phyloP scores from a whole-genome alignment of 2,113 vertebrate genomes.

The Xiphophorus couchianus region DNA sequence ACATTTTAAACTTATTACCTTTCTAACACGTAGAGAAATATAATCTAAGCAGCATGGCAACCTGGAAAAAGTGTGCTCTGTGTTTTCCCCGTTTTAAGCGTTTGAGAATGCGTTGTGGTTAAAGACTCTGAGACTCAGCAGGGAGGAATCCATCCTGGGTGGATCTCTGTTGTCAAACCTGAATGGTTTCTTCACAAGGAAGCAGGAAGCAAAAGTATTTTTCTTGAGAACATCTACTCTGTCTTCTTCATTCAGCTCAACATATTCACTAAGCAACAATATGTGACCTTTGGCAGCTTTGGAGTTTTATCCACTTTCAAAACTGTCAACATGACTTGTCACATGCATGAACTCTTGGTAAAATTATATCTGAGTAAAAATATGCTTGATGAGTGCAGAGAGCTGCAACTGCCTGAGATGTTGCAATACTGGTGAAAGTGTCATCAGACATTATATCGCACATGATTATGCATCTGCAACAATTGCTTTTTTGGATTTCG shows the following conservation, averaged over 20 bases:
- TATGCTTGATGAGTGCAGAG: neutral
- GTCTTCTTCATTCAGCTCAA: neutral
- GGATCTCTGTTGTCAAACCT: conserved; percentile 52
- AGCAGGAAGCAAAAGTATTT: conserved; percentile 41
- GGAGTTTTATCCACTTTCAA: conserved; percentile 1
- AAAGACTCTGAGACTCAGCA: conserved; percentile 5
- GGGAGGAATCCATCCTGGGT: conserved; percentile 37
- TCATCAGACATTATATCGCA: neutral
- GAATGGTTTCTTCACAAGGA: conserved; percentile 52
- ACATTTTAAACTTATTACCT: neutral
- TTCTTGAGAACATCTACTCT: conserved; percentile 5
- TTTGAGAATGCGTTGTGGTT: neutral
- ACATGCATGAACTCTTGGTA: neutral
- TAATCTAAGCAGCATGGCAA: neutral
- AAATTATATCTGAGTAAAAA: neutral
- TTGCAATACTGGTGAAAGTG: conserved; percentile 4
- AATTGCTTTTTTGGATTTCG: neutral
- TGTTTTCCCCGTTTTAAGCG: neutral
- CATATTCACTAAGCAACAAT: neutral
- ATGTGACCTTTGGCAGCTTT: neutral
- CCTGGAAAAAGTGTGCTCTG: neutral
- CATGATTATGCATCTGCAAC: neutral
- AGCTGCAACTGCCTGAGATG: conserved; percentile 3
- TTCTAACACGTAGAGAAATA: neutral
- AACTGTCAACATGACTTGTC: conserved; percentile 2